These are phyloP conservation scores for Muscicapa adusta DNA, from an alignment of 2,113 vertebrate genomes.

Conservation along the genomic window DNA sequence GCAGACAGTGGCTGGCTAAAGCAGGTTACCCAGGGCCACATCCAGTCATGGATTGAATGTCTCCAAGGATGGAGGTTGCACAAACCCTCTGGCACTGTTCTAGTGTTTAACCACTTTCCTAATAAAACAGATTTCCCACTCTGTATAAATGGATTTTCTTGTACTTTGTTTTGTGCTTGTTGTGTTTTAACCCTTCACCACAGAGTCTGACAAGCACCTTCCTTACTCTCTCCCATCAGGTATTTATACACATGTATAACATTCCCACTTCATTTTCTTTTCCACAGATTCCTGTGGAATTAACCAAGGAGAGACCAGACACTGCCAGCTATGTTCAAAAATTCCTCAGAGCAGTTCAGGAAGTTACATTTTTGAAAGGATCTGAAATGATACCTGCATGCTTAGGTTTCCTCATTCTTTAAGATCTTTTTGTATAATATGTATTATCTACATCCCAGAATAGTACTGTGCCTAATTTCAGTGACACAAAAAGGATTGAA, in stretches of 20 bases:
- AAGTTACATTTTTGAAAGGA: background rate
- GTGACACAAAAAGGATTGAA: background rate
- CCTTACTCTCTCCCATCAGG: background rate
- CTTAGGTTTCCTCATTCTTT: background rate
- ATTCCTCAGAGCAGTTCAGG: background rate
- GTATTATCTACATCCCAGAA: background rate
- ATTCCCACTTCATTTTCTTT: background rate
- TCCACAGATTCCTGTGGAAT: background rate
- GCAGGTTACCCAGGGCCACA: background rate
- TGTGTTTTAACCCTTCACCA: background rate
- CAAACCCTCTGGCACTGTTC: background rate
- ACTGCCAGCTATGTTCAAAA: background rate
- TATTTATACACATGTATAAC: background rate
- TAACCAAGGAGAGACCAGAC: background rate
- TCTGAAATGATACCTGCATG: background rate
- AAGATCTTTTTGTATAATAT: background rate
- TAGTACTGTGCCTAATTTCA: background rate
- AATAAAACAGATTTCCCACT: background rate
- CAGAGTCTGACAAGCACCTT: background rate
- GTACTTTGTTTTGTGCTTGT: background rate
- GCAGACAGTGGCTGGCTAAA: background rate
- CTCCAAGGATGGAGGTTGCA: background rate
- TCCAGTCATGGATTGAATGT: background rate
- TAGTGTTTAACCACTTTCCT: background rate
- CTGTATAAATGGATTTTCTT: background rate